Evolutionary conservation across 2,888 invertebrate species (phyloP).

Genomic region (Amphipyra berbera): DNA sequence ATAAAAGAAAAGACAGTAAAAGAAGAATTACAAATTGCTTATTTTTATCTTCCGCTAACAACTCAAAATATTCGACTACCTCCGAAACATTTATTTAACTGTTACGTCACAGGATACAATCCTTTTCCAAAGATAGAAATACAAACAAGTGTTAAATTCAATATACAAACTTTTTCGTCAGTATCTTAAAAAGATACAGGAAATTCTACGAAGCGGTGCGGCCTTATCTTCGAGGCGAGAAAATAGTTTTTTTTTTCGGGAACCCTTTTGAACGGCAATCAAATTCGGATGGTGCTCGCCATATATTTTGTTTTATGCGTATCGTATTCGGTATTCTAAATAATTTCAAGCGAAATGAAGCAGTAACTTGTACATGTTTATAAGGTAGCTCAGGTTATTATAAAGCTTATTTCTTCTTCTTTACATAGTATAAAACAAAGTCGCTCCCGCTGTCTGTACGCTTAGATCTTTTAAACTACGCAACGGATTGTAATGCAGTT

Average conservation of each 20-base stretch:
- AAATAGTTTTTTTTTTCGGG: constrained; percentile 45
- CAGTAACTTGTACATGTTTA: neutral
- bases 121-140: constrained; percentile 34
- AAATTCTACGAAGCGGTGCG: constrained; percentile 22
- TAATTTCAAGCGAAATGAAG: constrained; percentile 3
- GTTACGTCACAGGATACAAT: constrained; percentile 22
- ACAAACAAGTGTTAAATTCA: constrained; percentile 47
- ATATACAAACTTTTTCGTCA: constrained; percentile 44
- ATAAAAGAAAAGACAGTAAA: no score
- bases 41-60: no score
- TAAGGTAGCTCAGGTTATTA: neutral
- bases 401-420: neutral
- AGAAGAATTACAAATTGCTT: no score
- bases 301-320: constrained; percentile 26
- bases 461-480: no score
- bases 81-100: constrained; percentile 21
- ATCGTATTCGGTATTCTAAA: constrained; percentile 19
- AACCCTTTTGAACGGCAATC: constrained; percentile 40
- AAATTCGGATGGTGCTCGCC: constrained; percentile 24
- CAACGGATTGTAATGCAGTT: no score
- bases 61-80: neutral
- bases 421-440: no score
- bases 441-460: no score
- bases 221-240: constrained; percentile 23
- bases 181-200: constrained; percentile 48